Evolutionary conservation across 2,888 invertebrate genomes (phyloP).

Genomic region (Eugnorisma glareosa): DNA sequence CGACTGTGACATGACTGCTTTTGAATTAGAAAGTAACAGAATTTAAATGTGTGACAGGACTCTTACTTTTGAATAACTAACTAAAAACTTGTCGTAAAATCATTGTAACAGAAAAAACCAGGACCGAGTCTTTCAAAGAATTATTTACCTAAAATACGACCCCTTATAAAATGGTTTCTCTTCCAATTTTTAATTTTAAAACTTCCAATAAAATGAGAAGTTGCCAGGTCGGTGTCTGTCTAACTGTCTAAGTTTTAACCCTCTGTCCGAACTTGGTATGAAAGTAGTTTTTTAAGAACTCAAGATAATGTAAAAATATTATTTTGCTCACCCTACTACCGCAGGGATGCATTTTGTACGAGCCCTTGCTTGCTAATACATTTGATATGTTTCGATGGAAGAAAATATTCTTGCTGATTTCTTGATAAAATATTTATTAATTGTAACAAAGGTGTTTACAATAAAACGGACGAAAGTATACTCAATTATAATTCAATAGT

Average conservation of each 20-base stretch:
- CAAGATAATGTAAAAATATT: background rate
- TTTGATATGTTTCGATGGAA: no score
- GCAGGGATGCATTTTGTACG: background rate
- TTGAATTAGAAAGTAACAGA: no score
- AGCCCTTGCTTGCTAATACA: no score
- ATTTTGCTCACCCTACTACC: background rate
- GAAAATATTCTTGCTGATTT: no score
- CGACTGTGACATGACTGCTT: no score
- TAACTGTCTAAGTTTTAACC: slow-evolving; percentile 38
- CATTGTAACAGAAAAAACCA: background rate
- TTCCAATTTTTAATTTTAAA: slow-evolving; percentile 7
- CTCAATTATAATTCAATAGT: no score
- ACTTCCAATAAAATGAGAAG: background rate
- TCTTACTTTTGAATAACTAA: no score
- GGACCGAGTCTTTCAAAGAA: background rate
- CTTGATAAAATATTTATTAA: no score
- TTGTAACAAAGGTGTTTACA: no score
- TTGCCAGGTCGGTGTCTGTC: slow-evolving; percentile 6
- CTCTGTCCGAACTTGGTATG: slow-evolving; percentile 4
- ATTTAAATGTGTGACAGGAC: no score
- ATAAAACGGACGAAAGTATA: no score
- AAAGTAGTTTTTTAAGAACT: slow-evolving; percentile 12
- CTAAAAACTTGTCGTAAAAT: no score
- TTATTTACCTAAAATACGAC: background rate
- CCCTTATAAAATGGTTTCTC: background rate